phyloP scores from a whole-genome alignment of 2,113 vertebrate genomes.

The Equus przewalskii region DNA sequence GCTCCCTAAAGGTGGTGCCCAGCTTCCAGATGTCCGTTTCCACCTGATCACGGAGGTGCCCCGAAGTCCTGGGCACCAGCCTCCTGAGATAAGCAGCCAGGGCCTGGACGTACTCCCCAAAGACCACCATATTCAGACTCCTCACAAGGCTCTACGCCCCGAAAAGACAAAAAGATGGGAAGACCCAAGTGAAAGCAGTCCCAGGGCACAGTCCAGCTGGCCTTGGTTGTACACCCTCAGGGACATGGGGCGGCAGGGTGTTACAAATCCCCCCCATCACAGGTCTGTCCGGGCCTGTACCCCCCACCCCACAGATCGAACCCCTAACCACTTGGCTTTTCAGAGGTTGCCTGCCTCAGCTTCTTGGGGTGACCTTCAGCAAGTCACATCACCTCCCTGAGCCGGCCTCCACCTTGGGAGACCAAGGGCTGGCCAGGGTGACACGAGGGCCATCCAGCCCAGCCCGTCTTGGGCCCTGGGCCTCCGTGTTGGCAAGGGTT shows the following conservation, averaged over 20 bases:
- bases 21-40: fast-evolving
- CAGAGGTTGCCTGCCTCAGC: neutral
- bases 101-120: neutral
- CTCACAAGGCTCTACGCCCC: neutral
- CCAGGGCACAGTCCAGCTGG: neutral
- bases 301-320: neutral
- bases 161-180: too few species aligned
- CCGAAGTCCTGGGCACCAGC: neutral
- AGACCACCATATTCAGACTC: neutral
- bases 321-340: neutral
- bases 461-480: neutral
- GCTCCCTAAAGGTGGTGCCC: fast-evolving
- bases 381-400: too few species aligned
- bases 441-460: neutral
- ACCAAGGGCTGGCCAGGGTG: neutral
- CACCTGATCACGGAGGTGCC: neutral
- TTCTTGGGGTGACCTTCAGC: neutral
- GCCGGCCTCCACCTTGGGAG: neutral
- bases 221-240: neutral
- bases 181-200: neutral
- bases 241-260: neutral
- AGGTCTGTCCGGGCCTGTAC: neutral
- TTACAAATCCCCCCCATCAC: neutral
- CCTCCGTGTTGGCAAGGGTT: fast-evolving
- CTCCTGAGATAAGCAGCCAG: neutral